Conservation (phyloP, 2,888 invertebrate genomes). For the Muscina levida region DNA sequence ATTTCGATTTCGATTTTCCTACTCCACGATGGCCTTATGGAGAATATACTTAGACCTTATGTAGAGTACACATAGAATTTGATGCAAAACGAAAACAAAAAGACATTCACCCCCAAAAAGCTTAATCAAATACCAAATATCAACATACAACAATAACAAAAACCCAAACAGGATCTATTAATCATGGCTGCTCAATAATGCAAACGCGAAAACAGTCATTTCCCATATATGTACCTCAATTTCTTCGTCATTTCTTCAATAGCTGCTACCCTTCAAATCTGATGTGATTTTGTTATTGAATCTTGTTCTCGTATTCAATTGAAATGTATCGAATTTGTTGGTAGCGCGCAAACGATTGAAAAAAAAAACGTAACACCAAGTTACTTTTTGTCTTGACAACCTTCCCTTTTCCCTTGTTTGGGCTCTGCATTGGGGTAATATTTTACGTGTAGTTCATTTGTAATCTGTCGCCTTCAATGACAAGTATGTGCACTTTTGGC, state of each 20-base stretch:
- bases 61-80: no score
- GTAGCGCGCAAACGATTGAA: no score
- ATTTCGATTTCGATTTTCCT: background rate
- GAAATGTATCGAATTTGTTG: constrained; percentile 7
- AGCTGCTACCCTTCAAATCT: background rate
- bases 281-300: background rate
- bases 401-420: background rate
- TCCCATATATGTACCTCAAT: no score
- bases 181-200: constrained; percentile 26
- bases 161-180: constrained; percentile 35
- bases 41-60: background rate
- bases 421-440: constrained; percentile 3
- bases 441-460: constrained; percentile 34
- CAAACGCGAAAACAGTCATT: background rate
- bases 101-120: no score
- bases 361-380: no score
- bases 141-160: background rate
- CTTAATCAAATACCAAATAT: no score
- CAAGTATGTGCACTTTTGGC: background rate
- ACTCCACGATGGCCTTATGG: background rate
- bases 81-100: background rate
- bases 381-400: background rate
- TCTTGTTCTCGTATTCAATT: constrained; percentile 18
- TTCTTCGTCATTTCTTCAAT: background rate
- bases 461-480: constrained; percentile 29